Conservation (phyloP, 2,888 invertebrate genomes). For the Drosophila macrospina region DNA sequence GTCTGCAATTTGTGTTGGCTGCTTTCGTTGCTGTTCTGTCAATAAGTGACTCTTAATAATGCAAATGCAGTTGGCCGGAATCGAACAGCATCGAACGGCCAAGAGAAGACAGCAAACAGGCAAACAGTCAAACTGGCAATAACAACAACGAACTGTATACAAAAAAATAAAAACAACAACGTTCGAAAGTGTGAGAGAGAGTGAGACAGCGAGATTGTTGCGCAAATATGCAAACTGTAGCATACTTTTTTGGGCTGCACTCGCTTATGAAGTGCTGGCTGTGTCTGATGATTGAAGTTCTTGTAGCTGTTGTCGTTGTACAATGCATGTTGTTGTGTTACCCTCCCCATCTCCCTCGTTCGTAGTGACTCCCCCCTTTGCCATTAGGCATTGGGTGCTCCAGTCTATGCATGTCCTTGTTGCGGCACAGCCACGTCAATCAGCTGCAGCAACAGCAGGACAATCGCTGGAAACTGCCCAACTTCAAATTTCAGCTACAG, state of each 20-base stretch:
- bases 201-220: background rate
- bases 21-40: conserved; percentile 38
- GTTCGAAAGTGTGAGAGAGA: background rate
- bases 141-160: conserved; percentile 22
- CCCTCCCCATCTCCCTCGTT: background rate
- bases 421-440: conserved; percentile 46
- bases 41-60: conserved; percentile 70
- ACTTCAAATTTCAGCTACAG: background rate
- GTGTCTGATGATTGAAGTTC: conserved; percentile 66
- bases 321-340: conserved; percentile 29
- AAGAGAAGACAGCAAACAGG: conserved; percentile 20
- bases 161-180: background rate
- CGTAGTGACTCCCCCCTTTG: conserved; percentile 6
- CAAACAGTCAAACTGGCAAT: conserved; percentile 6
- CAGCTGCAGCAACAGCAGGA: conserved; percentile 27
- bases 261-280: conserved; percentile 48
- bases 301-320: conserved; percentile 43
- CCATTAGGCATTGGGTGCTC: conserved; percentile 61
- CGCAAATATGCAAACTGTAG: conserved; percentile 36
- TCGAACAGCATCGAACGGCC: conserved; percentile 17
- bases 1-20: conserved; percentile 54
- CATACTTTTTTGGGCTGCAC: conserved; percentile 47
- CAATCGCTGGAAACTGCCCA: conserved; percentile 32
- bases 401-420: conserved; percentile 57
- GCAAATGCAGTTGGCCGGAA: conserved; percentile 44